Conservation (phyloP, 2,113 vertebrate species). For the Grammomys dolichurus region DNA sequence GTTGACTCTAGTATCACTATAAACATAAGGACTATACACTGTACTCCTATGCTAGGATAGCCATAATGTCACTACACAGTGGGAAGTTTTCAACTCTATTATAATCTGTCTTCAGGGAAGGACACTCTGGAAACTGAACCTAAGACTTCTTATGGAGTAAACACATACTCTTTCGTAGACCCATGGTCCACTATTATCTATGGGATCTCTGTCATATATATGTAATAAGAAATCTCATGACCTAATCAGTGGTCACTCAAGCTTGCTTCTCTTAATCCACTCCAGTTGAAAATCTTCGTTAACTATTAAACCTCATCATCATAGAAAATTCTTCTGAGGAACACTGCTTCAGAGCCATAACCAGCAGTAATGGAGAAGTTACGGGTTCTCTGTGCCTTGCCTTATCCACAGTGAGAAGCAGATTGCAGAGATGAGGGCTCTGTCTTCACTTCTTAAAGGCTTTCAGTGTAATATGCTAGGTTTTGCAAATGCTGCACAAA, state of each 20-base stretch:
- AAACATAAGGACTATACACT: not conserved
- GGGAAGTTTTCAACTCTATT: not conserved
- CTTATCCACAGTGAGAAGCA: not conserved
- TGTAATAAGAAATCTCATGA: not conserved
- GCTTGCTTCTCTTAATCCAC: not conserved
- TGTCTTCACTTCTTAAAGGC: not conserved
- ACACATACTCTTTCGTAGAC: not conserved
- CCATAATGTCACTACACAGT: not conserved
- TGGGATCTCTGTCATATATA: not conserved
- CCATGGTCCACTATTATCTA: not conserved
- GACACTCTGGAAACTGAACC: not conserved
- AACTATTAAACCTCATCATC: too few species aligned
- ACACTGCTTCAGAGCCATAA: not conserved
- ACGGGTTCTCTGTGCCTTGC: not conserved
- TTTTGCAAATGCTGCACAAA: constrained; percentile 1
- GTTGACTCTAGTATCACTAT: not conserved
- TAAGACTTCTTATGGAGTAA: not conserved
- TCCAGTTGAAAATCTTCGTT: not conserved
- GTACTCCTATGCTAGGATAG: too few species aligned
- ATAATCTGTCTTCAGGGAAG: not conserved
- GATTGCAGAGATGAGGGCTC: not conserved
- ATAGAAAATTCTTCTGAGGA: not conserved
- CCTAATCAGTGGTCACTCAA: not conserved
- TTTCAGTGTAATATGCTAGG: not conserved
- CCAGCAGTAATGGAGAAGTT: not conserved